These are phyloP conservation scores for Microtus oregoni DNA, from an alignment of 2,113 vertebrate genomes.

Conservation along the genomic window DNA sequence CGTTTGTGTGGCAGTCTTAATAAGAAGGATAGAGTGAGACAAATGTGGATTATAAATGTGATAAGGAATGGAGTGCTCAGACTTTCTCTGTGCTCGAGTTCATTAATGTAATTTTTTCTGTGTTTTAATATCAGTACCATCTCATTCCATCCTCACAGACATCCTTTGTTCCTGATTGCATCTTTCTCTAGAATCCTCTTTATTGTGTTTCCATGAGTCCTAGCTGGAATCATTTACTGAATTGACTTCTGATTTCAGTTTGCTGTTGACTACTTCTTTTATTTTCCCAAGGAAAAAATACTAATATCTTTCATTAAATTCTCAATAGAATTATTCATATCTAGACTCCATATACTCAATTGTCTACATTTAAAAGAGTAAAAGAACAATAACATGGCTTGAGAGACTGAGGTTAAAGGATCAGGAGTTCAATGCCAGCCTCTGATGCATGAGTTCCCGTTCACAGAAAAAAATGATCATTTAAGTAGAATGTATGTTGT, in stretches of 20 bases:
- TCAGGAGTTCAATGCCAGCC: too few species aligned
- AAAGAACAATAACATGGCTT: background rate
- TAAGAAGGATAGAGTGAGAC: background rate
- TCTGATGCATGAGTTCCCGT: background rate
- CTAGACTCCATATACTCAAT: background rate
- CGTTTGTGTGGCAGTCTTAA: background rate
- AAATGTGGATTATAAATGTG: background rate
- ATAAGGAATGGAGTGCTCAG: background rate
- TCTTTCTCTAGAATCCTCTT: background rate
- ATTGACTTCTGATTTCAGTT: background rate
- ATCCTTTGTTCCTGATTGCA: background rate
- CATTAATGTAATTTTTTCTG: background rate
- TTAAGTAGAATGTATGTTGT: background rate
- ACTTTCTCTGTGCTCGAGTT: background rate
- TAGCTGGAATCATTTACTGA: background rate
- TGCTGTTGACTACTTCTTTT: background rate
- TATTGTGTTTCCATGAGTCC: background rate
- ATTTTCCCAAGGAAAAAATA: background rate
- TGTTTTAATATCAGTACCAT: background rate
- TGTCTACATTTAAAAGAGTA: background rate
- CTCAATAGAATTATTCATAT: background rate
- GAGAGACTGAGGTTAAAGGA: background rate
- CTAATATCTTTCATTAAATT: background rate
- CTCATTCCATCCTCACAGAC: background rate
- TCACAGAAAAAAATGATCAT: background rate